Evolutionary conservation across 2,888 invertebrate species (phyloP).

Genomic region (Campaea margaritaria): DNA sequence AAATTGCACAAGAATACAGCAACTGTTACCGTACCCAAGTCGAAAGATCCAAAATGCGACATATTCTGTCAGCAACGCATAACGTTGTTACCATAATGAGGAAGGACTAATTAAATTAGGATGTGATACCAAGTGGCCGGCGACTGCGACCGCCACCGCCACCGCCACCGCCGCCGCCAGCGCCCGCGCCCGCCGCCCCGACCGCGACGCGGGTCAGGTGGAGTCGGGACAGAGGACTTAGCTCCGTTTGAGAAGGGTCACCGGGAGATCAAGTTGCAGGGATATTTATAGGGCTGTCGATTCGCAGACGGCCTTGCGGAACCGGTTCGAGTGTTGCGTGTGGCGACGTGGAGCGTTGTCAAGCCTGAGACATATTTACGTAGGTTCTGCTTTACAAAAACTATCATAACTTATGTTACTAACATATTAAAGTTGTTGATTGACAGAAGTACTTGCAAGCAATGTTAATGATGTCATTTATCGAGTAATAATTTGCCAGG

Average conservation of each 20-base stretch:
- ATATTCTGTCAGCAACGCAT: slow-evolving; percentile 3
- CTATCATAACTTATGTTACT: too few relatives aligned
- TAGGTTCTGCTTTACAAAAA: too few relatives aligned
- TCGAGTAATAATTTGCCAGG: too few relatives aligned
- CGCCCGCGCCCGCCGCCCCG: background rate
- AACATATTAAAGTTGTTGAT: background rate
- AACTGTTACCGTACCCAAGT: too few relatives aligned
- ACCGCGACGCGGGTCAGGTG: too few relatives aligned
- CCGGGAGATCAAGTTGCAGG: slow-evolving; percentile 1
- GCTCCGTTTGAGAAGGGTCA: slow-evolving; percentile 14
- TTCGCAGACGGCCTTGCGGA: slow-evolving; percentile 7
- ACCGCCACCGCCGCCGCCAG: background rate
- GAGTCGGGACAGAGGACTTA: background rate
- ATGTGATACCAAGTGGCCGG: slow-evolving; percentile 1
- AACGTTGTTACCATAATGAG: slow-evolving; percentile 8
- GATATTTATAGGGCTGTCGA: slow-evolving; percentile 12
- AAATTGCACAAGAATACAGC: too few relatives aligned
- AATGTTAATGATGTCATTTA: too few relatives aligned
- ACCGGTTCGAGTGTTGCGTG: slow-evolving; percentile 3
- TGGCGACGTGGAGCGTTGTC: background rate
- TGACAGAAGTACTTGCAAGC: too few relatives aligned
- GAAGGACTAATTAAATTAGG: slow-evolving; percentile 12
- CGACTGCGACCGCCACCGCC: background rate
- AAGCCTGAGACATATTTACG: background rate
- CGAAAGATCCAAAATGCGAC: background rate